Evolutionary conservation across 2,113 vertebrate species (phyloP).

Genomic region (Mohoua ochrocephala): DNA sequence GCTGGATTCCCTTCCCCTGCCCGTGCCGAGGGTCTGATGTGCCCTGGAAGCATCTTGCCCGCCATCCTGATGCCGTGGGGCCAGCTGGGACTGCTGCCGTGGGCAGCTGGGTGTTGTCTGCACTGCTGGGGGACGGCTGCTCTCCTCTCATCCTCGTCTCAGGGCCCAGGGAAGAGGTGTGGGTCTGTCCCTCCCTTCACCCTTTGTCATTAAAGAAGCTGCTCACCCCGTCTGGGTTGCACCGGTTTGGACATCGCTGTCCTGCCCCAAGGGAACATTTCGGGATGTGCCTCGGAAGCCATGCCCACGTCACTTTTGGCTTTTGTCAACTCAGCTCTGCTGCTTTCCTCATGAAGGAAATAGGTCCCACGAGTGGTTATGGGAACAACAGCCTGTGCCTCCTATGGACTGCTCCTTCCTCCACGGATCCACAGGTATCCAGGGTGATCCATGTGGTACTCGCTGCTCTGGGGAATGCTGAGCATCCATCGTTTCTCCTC

Average conservation of each 20-base stretch:
- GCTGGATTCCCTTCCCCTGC: neutral
- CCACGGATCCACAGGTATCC: rapidly evolving
- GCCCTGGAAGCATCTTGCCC: neutral
- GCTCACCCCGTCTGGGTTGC: neutral
- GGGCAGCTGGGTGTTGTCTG: neutral
- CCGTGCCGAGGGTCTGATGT: rapidly evolving
- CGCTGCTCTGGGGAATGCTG: rapidly evolving
- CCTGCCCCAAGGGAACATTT: neutral
- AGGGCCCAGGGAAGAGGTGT: neutral
- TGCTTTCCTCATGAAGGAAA: neutral
- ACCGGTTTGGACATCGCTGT: neutral
- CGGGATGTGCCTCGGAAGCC: neutral
- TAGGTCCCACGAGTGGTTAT: too few species aligned
- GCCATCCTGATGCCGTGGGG: neutral
- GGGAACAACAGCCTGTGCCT: neutral
- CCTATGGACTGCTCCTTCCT: neutral
- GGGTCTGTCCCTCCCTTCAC: neutral
- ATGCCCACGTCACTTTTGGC: neutral
- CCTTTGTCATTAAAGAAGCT: neutral
- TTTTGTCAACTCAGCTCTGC: neutral
- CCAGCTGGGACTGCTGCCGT: rapidly evolving
- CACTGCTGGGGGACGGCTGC: neutral
- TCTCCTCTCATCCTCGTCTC: neutral
- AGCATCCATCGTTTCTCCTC: neutral
- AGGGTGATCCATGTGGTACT: rapidly evolving